Evolutionary conservation across 64 coral and sea anemone species (phyloP), one percentile per base, ranked within the genome.

Genomic region (Anthopleura sola): DNA sequence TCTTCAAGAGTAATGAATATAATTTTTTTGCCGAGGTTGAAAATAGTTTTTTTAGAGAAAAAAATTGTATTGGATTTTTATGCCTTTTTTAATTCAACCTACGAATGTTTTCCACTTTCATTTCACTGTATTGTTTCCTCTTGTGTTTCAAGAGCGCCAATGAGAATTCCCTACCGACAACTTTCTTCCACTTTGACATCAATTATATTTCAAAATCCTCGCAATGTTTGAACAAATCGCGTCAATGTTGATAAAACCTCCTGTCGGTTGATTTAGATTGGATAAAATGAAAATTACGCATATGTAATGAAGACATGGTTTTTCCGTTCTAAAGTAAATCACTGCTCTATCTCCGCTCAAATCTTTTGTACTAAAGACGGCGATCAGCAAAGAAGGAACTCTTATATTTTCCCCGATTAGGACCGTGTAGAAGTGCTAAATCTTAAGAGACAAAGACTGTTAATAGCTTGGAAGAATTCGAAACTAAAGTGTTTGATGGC

Each of bases 271-370:
- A 71, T 71, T 71, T 34, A 71, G 66, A 71, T 71, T 71, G 66
- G 66, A 71, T 29, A 31, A 2, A 4, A 34, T 0, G 10, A 71
- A 32, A 71, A 32, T 34, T 34, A 71, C 29, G 29, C n/a, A 71
- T 71, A 71, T 34, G 34, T 71, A 71, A 34, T 71, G 13, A 62
- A 36, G 66, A 71, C 66, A 32, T 71, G 14, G 3, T 71, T 34
- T 32, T 71, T 71, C 66, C 66, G 66, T 71, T 71, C 28, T 29
- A 71, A 71, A 32, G 66, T 71, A 71, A 71, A 71, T 71, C 66
- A 36, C n/a, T 16, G 29, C 28, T 16, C 7, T 71, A 71, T 71
- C 66, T 71, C 66, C 66, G 66, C 29, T 34, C 58, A 7, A 32
- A 34, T 71, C 66, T 71, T 33, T 71, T 71, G 66, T 71, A 71